These are phyloP conservation scores for Oconnorella tubifera DNA, from an alignment of 2,888 invertebrate genomes.

Conservation along the genomic window DNA sequence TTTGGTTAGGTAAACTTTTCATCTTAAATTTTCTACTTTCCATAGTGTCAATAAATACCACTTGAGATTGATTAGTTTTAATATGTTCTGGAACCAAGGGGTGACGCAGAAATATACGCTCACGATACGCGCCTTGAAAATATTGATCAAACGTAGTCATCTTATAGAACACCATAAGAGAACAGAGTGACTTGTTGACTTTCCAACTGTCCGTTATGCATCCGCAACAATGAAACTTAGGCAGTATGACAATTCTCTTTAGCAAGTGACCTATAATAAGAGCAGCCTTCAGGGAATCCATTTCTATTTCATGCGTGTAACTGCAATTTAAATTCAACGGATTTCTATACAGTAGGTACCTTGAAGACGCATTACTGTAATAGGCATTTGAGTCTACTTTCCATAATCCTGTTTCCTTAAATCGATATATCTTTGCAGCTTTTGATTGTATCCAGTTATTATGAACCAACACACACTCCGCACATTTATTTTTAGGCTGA, in stretches of 20 bases:
- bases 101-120: not conserved
- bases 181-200: not conserved
- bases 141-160: not conserved
- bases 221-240: slow-evolving; percentile 28
- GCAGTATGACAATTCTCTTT: slow-evolving; percentile 30
- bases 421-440: slow-evolving; percentile 7
- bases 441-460: slow-evolving; percentile 4
- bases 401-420: slow-evolving; percentile 16
- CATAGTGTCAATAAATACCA: not conserved
- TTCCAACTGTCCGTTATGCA: not conserved
- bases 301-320: not conserved
- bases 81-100: not conserved
- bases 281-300: slow-evolving; percentile 15
- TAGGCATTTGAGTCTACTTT: slow-evolving; percentile 2
- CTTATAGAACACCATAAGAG: not conserved
- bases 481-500: not conserved
- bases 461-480: slow-evolving; percentile 12
- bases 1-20: too few species aligned
- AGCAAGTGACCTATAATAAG: slow-evolving; percentile 17
- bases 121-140: not conserved
- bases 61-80: not conserved
- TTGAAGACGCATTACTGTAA: not conserved
- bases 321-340: not conserved
- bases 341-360: not conserved
- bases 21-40: not conserved